phyloP scores from a whole-genome alignment of 2,797 vertebrate genomes.

The Philypnodon macrostomus region DNA sequence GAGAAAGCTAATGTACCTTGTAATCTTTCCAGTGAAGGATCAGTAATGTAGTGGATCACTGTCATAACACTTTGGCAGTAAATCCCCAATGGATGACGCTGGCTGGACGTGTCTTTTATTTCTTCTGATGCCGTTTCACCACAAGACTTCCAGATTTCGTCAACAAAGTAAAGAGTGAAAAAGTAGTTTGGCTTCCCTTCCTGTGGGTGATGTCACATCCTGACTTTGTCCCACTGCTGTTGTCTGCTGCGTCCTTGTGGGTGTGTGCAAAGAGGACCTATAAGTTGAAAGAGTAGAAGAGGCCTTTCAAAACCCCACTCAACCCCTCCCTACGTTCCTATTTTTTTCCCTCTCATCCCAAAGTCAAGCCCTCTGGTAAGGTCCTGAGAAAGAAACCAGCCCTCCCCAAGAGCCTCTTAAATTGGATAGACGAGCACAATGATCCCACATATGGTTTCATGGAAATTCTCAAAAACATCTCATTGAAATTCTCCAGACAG shows the following conservation, averaged over 20 bases:
- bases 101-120: slow-evolving; percentile 38
- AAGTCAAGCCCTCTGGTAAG: slow-evolving; percentile 51
- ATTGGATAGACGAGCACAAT: slow-evolving; percentile 42
- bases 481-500: slow-evolving; percentile 71
- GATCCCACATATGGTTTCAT: slow-evolving; percentile 62
- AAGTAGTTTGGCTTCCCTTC: slow-evolving; percentile 78
- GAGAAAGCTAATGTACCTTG: slow-evolving; percentile 69
- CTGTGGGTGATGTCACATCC: slow-evolving; percentile 90
- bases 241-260: slow-evolving; percentile 37
- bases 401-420: slow-evolving; percentile 45
- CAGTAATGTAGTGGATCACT: slow-evolving; percentile 50
- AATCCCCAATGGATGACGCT: slow-evolving; percentile 43
- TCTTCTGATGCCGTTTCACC: slow-evolving; percentile 45
- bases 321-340: slow-evolving; percentile 33
- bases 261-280: slow-evolving; percentile 61
- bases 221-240: slow-evolving; percentile 77
- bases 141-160: slow-evolving; percentile 52
- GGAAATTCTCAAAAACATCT: slow-evolving; percentile 54
- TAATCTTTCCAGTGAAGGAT: slow-evolving; percentile 49
- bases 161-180: slow-evolving; percentile 48
- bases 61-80: slow-evolving; percentile 22
- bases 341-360: slow-evolving; percentile 37
- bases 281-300: slow-evolving; percentile 59
- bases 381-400: slow-evolving; percentile 62
- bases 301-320: slow-evolving; percentile 41